Percentiles rank a stretch among this genome's conserved stretches.
Evolutionary conservation across 2,113 vertebrate genomes (phyloP).

Genomic region (Hypomesus transpacificus): DNA sequence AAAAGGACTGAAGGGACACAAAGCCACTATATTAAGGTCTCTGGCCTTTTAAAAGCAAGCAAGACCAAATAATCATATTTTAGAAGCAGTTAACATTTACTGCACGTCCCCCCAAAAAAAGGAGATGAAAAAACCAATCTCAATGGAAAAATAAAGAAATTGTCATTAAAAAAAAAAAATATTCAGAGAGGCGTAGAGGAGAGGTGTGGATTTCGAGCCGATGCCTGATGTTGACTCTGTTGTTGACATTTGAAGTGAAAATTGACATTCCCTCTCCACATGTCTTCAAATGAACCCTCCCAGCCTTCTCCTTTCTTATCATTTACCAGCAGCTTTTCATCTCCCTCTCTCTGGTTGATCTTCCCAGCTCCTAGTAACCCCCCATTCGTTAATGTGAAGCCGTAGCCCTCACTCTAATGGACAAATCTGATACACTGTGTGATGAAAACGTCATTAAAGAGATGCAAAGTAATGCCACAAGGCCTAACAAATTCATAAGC

Average conservation of each 20-base stretch:
- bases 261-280: constrained; percentile 19
- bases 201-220: not conserved
- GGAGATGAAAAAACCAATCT: not conserved
- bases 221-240: constrained; percentile 20
- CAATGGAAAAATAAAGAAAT: no score
- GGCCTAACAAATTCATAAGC: constrained; percentile 15
- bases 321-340: not conserved
- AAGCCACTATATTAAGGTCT: no score
- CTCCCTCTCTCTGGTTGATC: not conserved
- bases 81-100: no score
- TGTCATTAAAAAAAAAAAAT: no score
- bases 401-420: constrained; percentile 12
- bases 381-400: constrained; percentile 18
- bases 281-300: constrained; percentile 13
- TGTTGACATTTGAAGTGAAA: constrained; percentile 38
- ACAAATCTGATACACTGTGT: constrained; percentile 9
- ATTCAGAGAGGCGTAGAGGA: no score
- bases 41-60: no score
- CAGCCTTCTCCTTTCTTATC: not conserved
- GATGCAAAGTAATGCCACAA: constrained; percentile 26
- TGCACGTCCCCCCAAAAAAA: constrained; percentile 29
- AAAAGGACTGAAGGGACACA: no score
- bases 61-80: no score
- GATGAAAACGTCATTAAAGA: constrained; percentile 39
- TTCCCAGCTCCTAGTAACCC: not conserved